Conservation (phyloP, 2,888 invertebrate species). For the Homarus gammarus region DNA sequence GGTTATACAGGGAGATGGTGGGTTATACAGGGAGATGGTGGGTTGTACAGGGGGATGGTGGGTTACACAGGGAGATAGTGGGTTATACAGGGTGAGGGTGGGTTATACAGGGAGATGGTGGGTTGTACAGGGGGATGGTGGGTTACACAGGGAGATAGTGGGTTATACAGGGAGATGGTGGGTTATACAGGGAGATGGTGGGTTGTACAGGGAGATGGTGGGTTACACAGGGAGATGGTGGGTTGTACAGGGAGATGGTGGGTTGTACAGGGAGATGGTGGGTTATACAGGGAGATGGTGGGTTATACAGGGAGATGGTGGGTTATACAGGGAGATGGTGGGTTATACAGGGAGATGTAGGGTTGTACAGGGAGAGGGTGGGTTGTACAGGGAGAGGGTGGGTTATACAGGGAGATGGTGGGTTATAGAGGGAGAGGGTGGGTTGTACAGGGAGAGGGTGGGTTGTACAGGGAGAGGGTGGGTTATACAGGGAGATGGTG, state of each 20-base stretch:
- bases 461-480: not conserved
- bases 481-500: not conserved
- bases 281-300: not conserved
- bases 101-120: not conserved
- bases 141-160: no score
- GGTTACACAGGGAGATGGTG: not conserved
- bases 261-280: not conserved
- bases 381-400: no score
- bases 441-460: not conserved
- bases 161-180: no score
- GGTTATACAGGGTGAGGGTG: not conserved
- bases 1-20: not conserved
- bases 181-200: not conserved
- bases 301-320: no score
- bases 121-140: not conserved
- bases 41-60: no score
- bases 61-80: not conserved
- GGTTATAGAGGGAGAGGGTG: no score
- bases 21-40: no score
- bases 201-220: not conserved
- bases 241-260: no score
- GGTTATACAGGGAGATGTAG: no score
- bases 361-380: no score
- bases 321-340: no score
- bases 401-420: no score